Evolutionary conservation across 1,140 invertebrate genomes (phyloP), one percentile per base, ranked within the genome.

Genomic region (Battus philenor): DNA sequence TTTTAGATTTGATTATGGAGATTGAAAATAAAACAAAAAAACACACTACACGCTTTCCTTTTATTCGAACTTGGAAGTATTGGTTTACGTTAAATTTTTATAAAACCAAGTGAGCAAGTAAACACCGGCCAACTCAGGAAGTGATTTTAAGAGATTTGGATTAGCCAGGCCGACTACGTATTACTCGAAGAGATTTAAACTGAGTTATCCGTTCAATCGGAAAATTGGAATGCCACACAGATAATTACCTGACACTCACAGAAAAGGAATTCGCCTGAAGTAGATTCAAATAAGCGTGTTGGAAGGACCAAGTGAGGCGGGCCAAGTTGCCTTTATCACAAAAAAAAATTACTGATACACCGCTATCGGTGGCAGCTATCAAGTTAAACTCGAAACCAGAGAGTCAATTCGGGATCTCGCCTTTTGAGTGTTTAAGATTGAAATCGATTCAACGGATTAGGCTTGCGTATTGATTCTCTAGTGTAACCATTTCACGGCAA

Each of bases 161-260:
- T 80, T 79, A 84, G 75, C 60, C 65, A 70, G 65, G 58, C 54
- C 61, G 59, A 66, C 56, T 74, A 70, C 70, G 70, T 77, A 78
- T 76, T 78, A 82, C 67, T 72, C 76, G 77, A 75, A 79, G 68
- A 82, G 78, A 84, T 81, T 84, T 84, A 84, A 82, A 85, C 71
- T 81, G 81, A 85, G 79, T 82, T 85, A 80, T 73, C 77, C 78
- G 66, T 82, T 85, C 78, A 75, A 82, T 82, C 77, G 81, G 77
- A 85, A 85, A 85, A 85, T 82, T 85, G 81, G 77, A 82, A 85
- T 79, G 78, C 78, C 81, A 81, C 81, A 82, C 69, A 85, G 81
- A 85, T 85, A 85, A 85, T 85, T 85, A 85, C 77, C 81, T 85
- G 81, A 85, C 81, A 85, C 78, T 82, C 76, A 85, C 81, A 85